These are phyloP conservation scores for Chlorocebus sabaeus DNA, from an alignment of 2,113 vertebrate species.

Conservation along the genomic window DNA sequence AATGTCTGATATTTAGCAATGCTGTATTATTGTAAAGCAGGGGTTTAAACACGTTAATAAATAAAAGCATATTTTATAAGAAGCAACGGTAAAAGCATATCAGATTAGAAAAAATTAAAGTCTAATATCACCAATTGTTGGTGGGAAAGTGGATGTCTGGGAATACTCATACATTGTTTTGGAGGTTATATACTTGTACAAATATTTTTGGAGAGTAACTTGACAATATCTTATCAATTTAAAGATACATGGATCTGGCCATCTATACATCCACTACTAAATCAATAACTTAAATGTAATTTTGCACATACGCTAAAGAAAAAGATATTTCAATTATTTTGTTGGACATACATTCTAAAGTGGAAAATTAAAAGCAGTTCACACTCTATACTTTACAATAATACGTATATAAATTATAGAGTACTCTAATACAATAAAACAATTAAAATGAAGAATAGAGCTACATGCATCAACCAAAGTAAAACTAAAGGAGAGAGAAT, in stretches of 20 bases:
- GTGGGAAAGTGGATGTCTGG: neutral
- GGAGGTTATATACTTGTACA: neutral
- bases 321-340: neutral
- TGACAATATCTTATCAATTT: neutral
- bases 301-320: neutral
- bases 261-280: neutral
- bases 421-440: neutral
- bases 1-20: neutral
- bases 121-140: neutral
- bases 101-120: neutral
- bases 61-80: neutral
- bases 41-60: neutral
- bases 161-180: neutral
- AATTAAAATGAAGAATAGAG: neutral
- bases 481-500: neutral
- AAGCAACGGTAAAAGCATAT: neutral
- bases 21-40: neutral
- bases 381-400: neutral
- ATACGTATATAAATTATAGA: neutral
- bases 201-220: neutral
- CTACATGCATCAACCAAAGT: neutral
- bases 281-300: neutral
- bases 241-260: neutral
- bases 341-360: neutral
- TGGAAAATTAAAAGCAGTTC: neutral